Base-by-base conservation (phyloP, 2,888 invertebrate genomes). In the Oscheius sp. region DNA sequence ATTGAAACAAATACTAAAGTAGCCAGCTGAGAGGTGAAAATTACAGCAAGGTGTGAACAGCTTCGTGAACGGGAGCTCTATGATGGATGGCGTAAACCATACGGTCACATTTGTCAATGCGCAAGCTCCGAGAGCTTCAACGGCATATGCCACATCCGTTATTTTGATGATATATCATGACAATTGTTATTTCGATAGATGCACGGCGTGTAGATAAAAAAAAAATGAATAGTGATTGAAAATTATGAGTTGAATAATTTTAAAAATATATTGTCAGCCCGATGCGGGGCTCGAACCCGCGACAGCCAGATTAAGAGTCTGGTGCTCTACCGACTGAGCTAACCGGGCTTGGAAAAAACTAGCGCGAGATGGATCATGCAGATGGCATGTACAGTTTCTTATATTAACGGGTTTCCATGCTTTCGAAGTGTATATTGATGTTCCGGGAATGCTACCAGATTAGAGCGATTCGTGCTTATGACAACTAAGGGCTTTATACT, bases 261-360 rank as follows among this genome's bases (percentile, higher is more conserved):
- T n/a, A n/a, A n/a, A n/a, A n/a, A n/a, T n/a, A n/a, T n/a, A 12
- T 32, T 54, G 54, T 20, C 69, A 80, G 81, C 80, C 80, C 81
- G 78, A 81, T 81, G 80, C 80, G 82, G 80, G 82, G 80, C 82
- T 82, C 82, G 80, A 82, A 82, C 80, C 82, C 82, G 80, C 80
- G 81, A 81, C 80, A 80, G 74, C 81, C 81, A 81, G 81, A 80
- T 81, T 81, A 81, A 81, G 81, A 81, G 81, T 81, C 80, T 81
- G 81, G 81, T 81, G 81, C 81, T 81, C 81, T 81, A 81, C 81
- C 80, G 80, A 81, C 82, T 82, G 81, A 82, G 82, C 80, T 82
- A 82, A 82, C 81, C 80, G 80, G 78, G 75, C 79, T n/a, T n/a
- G n/a, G n/a, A n/a, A n/a, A n/a, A n/a, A n/a, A n/a, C n/a, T n/a